Conservation (phyloP, 1,140 invertebrate genomes). For the Coelopa frigida region DNA sequence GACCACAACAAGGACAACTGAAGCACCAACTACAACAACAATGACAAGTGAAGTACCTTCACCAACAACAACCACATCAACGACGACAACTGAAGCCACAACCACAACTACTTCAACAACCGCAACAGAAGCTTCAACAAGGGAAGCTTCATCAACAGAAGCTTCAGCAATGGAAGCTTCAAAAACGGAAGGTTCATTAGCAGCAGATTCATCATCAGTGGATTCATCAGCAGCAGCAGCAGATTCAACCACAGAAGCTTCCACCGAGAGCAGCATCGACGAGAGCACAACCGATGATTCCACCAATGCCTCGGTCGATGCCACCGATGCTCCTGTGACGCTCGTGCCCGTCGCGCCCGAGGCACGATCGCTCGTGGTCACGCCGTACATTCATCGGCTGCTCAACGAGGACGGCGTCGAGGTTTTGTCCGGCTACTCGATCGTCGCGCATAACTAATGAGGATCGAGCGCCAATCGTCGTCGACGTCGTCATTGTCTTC, state of each 20-base stretch:
- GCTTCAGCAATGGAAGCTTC: neutral
- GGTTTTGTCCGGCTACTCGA: slow-evolving; percentile 36
- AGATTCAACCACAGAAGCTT: neutral
- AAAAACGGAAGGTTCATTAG: too few relatives aligned
- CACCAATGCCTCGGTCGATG: slow-evolving; percentile 5
- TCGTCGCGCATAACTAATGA: slow-evolving; percentile 12
- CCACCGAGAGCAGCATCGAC: neutral
- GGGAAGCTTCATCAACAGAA: neutral
- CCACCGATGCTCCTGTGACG: slow-evolving; percentile 8
- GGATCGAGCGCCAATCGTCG: neutral
- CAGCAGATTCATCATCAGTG: too few relatives aligned
- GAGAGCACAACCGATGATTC: slow-evolving; percentile 3
- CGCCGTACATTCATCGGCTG: slow-evolving; percentile 32
- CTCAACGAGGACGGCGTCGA: slow-evolving; percentile 38
- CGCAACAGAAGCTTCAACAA: neutral
- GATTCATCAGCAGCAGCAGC: neutral
- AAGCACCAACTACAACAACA: neutral
- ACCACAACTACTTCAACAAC: slow-evolving; percentile 4
- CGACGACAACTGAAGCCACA: slow-evolving; percentile 3
- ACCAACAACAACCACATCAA: neutral
- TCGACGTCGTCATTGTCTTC: neutral
- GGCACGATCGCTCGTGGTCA: slow-evolving; percentile 10
- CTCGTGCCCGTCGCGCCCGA: slow-evolving; percentile 8
- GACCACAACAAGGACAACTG: neutral
- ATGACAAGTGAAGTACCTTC: neutral